Percentiles rank a stretch among this genome's conserved stretches.
phyloP scores from a whole-genome alignment of 2,888 invertebrate genomes.

The Phortica magna region DNA sequence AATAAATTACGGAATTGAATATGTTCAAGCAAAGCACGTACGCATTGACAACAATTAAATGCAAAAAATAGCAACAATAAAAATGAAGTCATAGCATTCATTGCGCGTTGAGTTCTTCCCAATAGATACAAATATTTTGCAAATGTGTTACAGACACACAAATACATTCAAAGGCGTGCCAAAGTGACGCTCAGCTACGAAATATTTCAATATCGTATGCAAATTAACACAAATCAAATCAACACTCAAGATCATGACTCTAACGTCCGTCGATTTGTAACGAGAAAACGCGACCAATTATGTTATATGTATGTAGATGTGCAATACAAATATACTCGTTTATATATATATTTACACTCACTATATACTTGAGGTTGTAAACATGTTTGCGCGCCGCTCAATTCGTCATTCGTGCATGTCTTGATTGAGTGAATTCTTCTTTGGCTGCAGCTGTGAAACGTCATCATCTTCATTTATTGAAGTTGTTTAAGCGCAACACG shows the following conservation, averaged over 20 bases:
- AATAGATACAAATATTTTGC: background rate
- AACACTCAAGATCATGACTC: constrained; percentile 2
- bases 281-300: too few relatives aligned
- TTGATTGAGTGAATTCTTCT: background rate
- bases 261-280: background rate
- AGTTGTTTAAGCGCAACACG: background rate
- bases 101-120: background rate
- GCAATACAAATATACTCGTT: too few relatives aligned
- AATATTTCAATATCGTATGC: constrained; percentile 15
- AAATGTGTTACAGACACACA: background rate
- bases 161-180: background rate
- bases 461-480: constrained; percentile 14
- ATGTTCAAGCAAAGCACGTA: constrained; percentile 25
- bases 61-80: background rate
- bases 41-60: constrained; percentile 1
- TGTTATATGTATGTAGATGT: too few relatives aligned
- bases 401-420: background rate
- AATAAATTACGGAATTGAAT: background rate
- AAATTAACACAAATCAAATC: constrained; percentile 26
- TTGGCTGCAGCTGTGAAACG: constrained; percentile 1
- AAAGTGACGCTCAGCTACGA: background rate
- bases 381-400: too few relatives aligned
- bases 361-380: background rate
- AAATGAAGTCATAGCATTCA: background rate
- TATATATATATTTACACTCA: background rate